phyloP scores from a whole-genome alignment of 2,888 invertebrate species.

The Nasonovia ribisnigri region DNA sequence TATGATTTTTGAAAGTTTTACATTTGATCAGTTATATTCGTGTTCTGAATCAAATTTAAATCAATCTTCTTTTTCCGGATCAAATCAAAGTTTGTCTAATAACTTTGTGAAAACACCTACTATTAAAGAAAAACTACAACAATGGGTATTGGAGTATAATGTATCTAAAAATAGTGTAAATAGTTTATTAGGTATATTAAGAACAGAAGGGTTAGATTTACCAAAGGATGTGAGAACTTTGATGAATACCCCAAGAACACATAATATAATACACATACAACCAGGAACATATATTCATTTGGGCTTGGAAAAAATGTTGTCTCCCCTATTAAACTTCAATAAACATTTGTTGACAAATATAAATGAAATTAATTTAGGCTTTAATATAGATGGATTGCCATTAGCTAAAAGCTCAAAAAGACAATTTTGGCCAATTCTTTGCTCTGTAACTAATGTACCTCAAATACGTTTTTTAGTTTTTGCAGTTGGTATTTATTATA shows the following conservation, averaged over 20 bases:
- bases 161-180: too few relatives aligned
- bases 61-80: neutral
- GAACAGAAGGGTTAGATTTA: too few relatives aligned
- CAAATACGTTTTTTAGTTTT: too few relatives aligned
- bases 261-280: neutral
- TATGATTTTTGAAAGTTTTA: too few relatives aligned
- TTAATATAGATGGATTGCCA: constrained; percentile 18
- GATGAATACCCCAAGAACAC: constrained; percentile 19
- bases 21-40: too few relatives aligned
- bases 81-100: neutral
- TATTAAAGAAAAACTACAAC: too few relatives aligned
- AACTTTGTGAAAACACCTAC: too few relatives aligned
- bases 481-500: too few relatives aligned
- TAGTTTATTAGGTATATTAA: too few relatives aligned
- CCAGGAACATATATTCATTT: constrained; percentile 20
- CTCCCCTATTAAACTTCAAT: constrained; percentile 9
- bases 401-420: constrained; percentile 16
- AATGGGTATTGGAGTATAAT: too few relatives aligned
- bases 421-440: constrained; percentile 27
- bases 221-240: neutral
- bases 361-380: constrained; percentile 6
- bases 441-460: neutral
- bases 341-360: neutral
- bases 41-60: too few relatives aligned
- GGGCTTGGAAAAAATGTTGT: constrained; percentile 19